Conservation (phyloP, 2,113 vertebrate genomes). For the Gallinago jamesoni region DNA sequence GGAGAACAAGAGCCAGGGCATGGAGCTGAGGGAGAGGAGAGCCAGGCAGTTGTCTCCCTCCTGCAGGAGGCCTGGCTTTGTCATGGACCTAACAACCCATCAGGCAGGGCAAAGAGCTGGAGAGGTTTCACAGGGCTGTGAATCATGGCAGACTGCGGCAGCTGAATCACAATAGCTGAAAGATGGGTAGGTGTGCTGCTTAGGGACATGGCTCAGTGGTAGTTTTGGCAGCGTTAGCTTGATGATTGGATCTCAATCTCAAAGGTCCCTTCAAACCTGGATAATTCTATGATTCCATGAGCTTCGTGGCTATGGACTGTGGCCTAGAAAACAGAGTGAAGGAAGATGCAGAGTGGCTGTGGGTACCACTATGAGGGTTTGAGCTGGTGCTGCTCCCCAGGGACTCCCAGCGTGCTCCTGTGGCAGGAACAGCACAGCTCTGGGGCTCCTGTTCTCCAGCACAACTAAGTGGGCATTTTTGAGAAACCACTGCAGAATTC, state of each 20-base stretch:
- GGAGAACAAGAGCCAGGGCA: neutral
- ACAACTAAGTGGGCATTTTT: neutral
- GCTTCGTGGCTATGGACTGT: neutral
- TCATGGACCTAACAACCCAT: neutral
- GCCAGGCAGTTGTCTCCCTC: rapidly evolving
- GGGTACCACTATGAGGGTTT: neutral
- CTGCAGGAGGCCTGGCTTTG: neutral
- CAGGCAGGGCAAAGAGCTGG: neutral
- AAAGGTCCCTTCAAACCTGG: neutral
- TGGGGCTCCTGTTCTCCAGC: neutral
- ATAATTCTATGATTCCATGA: neutral
- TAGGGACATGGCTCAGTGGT: neutral
- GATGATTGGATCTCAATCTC: neutral
- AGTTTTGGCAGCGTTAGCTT: neutral
- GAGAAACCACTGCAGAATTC: neutral
- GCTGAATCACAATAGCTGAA: neutral
- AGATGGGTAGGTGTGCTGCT: neutral
- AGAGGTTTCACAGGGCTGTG: neutral
- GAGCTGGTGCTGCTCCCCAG: neutral
- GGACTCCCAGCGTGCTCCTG: rapidly evolving
- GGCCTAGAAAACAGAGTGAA: neutral
- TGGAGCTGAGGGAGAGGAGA: neutral
- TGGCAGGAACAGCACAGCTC: neutral
- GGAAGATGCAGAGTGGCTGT: neutral
- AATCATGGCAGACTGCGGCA: neutral